Evolutionary conservation across 1,140 invertebrate genomes (phyloP), one percentile per base, ranked within the genome.

Genomic region (Pachypeltis micranthus): DNA sequence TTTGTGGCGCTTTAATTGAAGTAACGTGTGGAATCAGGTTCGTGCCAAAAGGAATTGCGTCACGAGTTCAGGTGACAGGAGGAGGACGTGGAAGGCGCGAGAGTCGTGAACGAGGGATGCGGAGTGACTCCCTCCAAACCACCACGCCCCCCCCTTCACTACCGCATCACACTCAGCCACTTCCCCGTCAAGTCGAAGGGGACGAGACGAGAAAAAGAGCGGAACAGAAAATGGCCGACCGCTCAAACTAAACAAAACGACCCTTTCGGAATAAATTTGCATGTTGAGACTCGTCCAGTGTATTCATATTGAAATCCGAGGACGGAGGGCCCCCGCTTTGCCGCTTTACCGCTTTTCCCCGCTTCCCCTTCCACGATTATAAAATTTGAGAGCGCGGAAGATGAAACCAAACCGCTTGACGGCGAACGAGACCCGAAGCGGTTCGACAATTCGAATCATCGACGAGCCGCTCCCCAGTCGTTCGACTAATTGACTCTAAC

Each of bases 231-330:
- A 51, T 51, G 47, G 47, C 47, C 47, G 47, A 51, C 47, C 12
- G 12, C 23, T 51, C 47, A 51, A 51, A 51, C 47, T 10, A 51
- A 51, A 51, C 47, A 51, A 51, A 16, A 21, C 47, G 47, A 16
- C 47, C 47, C 47, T n/a, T 21, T 16, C 21, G 34, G 47, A 51
- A 51, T 51, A 51, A 4, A 51, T 51, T 51, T 16, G 47, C 47
- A 51, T 51, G 47, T 51, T 51, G 12, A 51, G 12, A 51, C 47
- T 4, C 10, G 4, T 10, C 47, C 7, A 21, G 47, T 14, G 47
- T 51, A 51, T 51, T 51, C 47, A 51, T 51, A 51, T 51, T 51
- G 47, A 16, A 51, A 51, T 51, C n/a, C n/a, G n/a, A n/a, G n/a
- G n/a, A n/a, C n/a, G n/a, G n/a, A n/a, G n/a, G n/a, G n/a, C n/a